Percentiles rank a stretch among this genome's conserved stretches.
Evolutionary conservation across 2,888 invertebrate genomes (phyloP).

Genomic region (Chirona hameri): DNA sequence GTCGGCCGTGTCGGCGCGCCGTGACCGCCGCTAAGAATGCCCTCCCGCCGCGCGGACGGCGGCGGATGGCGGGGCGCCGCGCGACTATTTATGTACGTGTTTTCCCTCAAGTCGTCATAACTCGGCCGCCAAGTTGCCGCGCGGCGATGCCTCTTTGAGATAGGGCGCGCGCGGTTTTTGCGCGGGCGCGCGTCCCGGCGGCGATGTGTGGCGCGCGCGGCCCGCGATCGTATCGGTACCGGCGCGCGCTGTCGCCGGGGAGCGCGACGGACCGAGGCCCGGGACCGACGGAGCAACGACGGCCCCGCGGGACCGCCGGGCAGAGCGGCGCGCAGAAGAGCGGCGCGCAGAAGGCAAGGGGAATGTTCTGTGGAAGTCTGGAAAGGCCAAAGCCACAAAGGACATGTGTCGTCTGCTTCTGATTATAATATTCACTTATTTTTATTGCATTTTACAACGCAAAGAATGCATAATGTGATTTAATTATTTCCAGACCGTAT

Average conservation of each 20-base stretch:
- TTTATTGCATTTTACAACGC: no score
- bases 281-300: no score
- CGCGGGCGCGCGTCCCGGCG: neutral
- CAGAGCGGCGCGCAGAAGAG: no score
- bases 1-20: neutral
- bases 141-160: slow-evolving; percentile 13
- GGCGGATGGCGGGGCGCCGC: neutral
- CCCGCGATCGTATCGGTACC: neutral
- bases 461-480: no score
- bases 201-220: neutral
- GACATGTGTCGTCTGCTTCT: no score
- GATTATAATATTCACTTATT: no score
- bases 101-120: slow-evolving; percentile 26
- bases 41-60: neutral
- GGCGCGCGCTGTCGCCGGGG: neutral
- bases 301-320: no score
- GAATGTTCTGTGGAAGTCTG: no score
- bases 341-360: no score
- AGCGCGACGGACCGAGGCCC: no score
- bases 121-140: neutral
- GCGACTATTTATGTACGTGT: neutral
- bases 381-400: no score
- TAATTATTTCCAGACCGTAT: no score
- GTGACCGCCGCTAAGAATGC: neutral
- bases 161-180: slow-evolving; percentile 12